These are phyloP conservation scores for Cecropterus lyciades DNA, from an alignment of 1,140 invertebrate genomes.

Conservation along the genomic window DNA sequence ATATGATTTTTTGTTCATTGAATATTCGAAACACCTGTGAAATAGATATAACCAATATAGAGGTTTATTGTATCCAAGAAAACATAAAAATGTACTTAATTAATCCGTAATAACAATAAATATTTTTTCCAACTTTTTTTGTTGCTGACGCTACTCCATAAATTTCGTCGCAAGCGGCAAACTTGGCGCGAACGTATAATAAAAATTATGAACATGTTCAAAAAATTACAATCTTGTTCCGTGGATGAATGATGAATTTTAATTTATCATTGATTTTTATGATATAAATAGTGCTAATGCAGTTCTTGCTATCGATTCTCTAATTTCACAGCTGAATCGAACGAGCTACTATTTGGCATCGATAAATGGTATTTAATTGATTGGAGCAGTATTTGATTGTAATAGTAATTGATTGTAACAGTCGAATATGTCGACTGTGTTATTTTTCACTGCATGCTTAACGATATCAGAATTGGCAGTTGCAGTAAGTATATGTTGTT, in stretches of 20 bases:
- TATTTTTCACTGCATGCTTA: slow-evolving; percentile 17
- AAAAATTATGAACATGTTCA: slow-evolving; percentile 2
- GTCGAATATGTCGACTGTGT: slow-evolving; percentile 15
- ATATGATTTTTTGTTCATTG: no score
- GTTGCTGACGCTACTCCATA: no score
- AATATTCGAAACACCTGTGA: no score
- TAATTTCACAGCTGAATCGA: slow-evolving; percentile 23
- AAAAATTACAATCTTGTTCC: slow-evolving; percentile 12
- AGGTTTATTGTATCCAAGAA: no score
- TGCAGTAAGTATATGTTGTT: slow-evolving; percentile 21
- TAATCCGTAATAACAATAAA: no score
- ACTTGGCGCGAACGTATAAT: no score
- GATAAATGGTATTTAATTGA: background rate
- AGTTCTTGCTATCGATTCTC: slow-evolving; percentile 4
- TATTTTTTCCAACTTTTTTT: no score
- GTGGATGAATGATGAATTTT: background rate
- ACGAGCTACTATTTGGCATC: slow-evolving; percentile 15
- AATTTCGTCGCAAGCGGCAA: no score
- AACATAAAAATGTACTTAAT: no score
- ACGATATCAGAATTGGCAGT: slow-evolving; percentile 9
- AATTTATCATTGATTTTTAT: slow-evolving; percentile 6
- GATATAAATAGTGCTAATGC: slow-evolving; percentile 17
- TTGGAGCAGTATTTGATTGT: background rate
- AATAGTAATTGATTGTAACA: no score
- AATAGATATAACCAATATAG: no score